Conservation (phyloP, 1,140 invertebrate species). For the Ephestia elutella region DNA sequence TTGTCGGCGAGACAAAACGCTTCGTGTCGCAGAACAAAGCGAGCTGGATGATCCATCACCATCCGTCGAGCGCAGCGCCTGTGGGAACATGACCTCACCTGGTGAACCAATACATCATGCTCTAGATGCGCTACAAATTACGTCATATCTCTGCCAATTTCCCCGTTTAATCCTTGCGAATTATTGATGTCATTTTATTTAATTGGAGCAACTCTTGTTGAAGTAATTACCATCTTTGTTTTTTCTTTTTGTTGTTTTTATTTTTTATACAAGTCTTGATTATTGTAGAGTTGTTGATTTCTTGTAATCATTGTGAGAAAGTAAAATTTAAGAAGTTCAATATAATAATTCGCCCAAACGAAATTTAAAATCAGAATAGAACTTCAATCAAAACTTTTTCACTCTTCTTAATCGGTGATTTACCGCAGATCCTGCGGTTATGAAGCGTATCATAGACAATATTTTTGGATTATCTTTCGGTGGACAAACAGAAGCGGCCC, state of each 20-base stretch:
- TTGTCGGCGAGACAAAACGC: constrained; percentile 51
- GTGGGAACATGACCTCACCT: constrained; percentile 63
- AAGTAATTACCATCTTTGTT: no score
- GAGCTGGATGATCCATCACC: constrained; percentile 60
- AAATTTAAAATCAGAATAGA: no score
- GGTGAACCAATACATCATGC: constrained; percentile 52
- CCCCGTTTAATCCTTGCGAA: constrained; percentile 11
- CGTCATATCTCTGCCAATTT: constrained; percentile 24
- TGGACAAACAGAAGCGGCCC: constrained; percentile 46
- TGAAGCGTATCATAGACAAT: constrained; percentile 33
- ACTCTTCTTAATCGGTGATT: neutral
- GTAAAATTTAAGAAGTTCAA: no score
- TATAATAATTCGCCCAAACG: no score
- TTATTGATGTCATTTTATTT: neutral
- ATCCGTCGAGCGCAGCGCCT: constrained; percentile 43
- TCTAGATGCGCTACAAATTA: constrained; percentile 35
- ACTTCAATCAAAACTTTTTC: no score
- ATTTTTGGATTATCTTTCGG: constrained; percentile 47
- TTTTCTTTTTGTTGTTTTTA: no score
- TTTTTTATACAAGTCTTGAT: neutral
- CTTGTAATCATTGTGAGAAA: no score
- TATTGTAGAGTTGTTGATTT: neutral
- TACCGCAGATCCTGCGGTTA: no score
- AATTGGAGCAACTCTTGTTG: no score
- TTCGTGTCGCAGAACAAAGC: constrained; percentile 41